Base-by-base conservation (phyloP, 2,888 invertebrate species). In the Drosophila silvestris region DNA sequence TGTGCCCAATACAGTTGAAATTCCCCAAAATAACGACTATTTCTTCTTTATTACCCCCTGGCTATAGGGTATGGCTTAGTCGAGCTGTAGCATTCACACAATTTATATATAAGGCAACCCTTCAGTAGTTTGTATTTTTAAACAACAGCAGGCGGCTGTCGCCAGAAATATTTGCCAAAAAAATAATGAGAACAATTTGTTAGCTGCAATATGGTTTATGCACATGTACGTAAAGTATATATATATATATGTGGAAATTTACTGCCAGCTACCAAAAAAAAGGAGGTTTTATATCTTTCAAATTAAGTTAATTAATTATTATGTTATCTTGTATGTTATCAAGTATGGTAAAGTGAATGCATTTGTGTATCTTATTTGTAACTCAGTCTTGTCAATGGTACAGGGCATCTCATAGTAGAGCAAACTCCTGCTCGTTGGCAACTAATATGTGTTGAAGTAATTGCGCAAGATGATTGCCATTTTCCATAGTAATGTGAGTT, bases 91-190 rank as follows among this genome's bases (percentile, higher is more conserved):
- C 28, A 56, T 39, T 28, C n/a, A 39, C 10, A 51, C 5, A 19
- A 26, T 26, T 7, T 26, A 28, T 6, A 7, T 9, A 53, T 19
- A 10, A 33, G 51, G 22, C n/a, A 67, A 53, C 52, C 41, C 41
- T 62, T 62, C 19, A 28, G 61, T 22, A n/a, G 10, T 39, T 26
- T 30, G 37, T 57, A 62, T 71, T 71, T 71, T 71, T 71, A 52
- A 63, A 56, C 57, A 74, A 62, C 59, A 74, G 75, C 62, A 58
- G 74, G 67, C 74, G 61, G 53, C 52, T 68, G 74, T 70, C 61
- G 52, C 60, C 60, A 16, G 26, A 70, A 65, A 70, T 61, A 35
- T 60, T 70, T 66, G 74, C 75, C 75, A 74, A 69, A 74, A 53
- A 74, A 47, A 44, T 14, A 32, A 66, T 28, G 37, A 26, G 28